Percentiles rank a stretch among this genome's conserved stretches.
Conservation (phyloP, 2,113 vertebrate species). For the Malurus cyaneus region DNA sequence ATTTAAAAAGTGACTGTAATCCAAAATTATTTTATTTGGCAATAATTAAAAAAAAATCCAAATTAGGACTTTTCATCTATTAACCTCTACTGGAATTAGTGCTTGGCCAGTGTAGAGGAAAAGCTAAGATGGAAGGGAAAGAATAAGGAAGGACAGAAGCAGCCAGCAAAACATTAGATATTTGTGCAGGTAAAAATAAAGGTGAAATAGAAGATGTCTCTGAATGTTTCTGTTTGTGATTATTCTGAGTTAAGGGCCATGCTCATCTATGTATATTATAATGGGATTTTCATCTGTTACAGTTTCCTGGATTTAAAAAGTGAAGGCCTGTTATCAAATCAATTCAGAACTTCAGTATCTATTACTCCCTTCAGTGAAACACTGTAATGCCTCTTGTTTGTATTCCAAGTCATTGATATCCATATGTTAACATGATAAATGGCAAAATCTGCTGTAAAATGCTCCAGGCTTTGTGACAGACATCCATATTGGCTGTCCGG, state of each 20-base stretch:
- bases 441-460: neutral
- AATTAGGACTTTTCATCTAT: neutral
- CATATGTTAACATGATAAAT: neutral
- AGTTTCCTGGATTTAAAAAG: neutral
- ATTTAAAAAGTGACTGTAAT: neutral
- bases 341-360: neutral
- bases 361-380: neutral
- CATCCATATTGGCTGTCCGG: neutral
- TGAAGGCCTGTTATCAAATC: neutral
- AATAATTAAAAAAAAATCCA: neutral
- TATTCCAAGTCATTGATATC: neutral
- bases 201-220: rapidly evolving
- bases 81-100: neutral
- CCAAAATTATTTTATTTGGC: neutral
- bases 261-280: neutral
- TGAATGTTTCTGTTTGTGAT: neutral
- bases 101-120: neutral
- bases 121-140: neutral
- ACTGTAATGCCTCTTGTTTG: neutral
- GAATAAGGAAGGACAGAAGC: neutral
- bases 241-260: neutral
- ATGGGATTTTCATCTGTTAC: neutral
- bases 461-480: neutral
- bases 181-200: neutral
- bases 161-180: neutral